A percentile compares a stretch with the other conserved stretches of the same genome.
These are phyloP conservation scores for Eilema caniola DNA, from an alignment of 2,888 invertebrate genomes.

Conservation along the genomic window DNA sequence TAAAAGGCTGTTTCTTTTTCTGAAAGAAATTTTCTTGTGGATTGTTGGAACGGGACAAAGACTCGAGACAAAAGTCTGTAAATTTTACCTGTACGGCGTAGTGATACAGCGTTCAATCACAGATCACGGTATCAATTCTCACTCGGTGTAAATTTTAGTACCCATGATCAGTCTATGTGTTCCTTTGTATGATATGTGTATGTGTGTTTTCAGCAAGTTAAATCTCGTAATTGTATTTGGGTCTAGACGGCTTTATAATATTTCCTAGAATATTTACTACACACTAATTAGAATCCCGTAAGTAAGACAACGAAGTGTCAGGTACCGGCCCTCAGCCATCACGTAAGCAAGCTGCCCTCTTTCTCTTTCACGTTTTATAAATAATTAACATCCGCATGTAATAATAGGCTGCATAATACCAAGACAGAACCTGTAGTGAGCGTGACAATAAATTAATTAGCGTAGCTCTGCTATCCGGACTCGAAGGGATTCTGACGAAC, in stretches of 20 bases:
- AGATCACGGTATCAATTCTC: too few species aligned
- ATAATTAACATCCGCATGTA: conserved; percentile 58
- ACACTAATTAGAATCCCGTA: background rate
- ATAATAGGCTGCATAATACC: conserved; percentile 54
- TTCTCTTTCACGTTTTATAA: conserved; percentile 44
- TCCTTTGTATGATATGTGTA: too few species aligned
- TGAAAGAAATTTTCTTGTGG: too few species aligned
- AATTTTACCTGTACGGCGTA: too few species aligned
- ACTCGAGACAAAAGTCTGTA: too few species aligned
- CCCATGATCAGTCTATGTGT: background rate
- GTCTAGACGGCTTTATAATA: background rate
- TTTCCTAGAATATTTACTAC: too few species aligned
- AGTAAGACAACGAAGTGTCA: background rate
- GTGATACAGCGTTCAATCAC: too few species aligned
- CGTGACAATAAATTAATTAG: conserved; percentile 79
- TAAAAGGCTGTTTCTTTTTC: too few species aligned
- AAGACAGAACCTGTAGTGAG: conserved; percentile 49
- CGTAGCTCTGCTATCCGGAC: conserved; percentile 62
- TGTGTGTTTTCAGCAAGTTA: background rate
- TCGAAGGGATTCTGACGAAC: conserved; percentile 27
- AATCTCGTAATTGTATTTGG: background rate
- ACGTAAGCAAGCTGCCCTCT: conserved; percentile 14
- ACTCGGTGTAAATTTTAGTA: background rate
- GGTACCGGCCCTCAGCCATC: conserved; percentile 17
- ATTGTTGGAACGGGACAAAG: too few species aligned